Base-by-base conservation (phyloP, 2,113 vertebrate genomes). In the Oceanites oceanicus region DNA sequence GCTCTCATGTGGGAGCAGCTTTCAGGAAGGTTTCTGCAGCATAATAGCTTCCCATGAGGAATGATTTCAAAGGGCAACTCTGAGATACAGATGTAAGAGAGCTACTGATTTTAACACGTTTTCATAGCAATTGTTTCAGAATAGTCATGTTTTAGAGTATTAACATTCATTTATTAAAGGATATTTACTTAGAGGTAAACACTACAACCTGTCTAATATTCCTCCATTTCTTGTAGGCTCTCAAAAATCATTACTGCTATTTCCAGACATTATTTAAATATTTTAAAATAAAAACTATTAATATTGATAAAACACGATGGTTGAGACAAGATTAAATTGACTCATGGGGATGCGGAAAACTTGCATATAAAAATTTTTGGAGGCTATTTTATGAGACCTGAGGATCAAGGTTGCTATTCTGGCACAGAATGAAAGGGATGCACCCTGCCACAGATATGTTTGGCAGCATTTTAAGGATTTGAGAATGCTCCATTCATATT, bases 401-500 rank as follows among this genome's bases (percentile, higher is more conserved):
- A 92, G 27, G 58, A 75, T 70, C 15, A 52, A 81, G 86, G 67
- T 82, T 78, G 53, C 47, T 75, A 38, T 65, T 29, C 70, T 95
- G 91, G 80, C 45, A 58, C n/a, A 34, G 66, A 89, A 89, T 55
- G 77, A 89, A 94, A 95, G 29, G 45, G 34, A 56, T 3, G 1
- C 79, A 53, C 13, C 61, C 73, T 82, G 18, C 73, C 70, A 89
- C 58, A 89, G 55, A 65, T 87, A 85, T 45, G 45, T 91, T 94
- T 96, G 92, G 92, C 89, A 95, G 83, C 66, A 85, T 95, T 96
- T 94, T 95, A 82, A 58, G 53, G 73, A 73, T 86, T 89, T 85
- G 86, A 91, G 88, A 90, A 70, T 83, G 59, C 29, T 93, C 92
- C 85, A 86, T 86, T 93, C 79, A 67, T 93, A 96, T 80, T 90